Evolutionary conservation across 64 coral and sea anemone species (phyloP).

Genomic region (Orbicella faveolata): DNA sequence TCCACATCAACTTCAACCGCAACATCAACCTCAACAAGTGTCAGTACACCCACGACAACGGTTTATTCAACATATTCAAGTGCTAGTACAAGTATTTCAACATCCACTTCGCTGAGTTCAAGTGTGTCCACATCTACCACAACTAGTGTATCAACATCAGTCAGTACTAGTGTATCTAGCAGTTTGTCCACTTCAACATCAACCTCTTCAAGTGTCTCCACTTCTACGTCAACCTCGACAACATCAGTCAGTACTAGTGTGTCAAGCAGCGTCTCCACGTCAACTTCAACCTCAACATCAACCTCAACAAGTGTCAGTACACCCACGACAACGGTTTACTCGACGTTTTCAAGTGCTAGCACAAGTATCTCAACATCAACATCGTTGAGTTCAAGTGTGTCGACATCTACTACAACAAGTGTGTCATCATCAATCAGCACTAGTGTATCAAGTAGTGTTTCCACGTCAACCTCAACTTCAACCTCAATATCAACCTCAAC

Average conservation of each 20-base stretch:
- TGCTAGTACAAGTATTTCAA: not conserved
- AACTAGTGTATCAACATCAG: constrained; percentile 4
- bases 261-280: constrained; percentile 2
- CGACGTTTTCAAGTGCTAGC: not conserved
- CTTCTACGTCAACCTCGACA: not conserved
- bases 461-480: not conserved
- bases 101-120: not conserved
- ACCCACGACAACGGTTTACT: too few relatives aligned
- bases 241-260: not conserved
- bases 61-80: not conserved
- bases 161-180: not conserved
- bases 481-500: not conserved
- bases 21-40: constrained; percentile 17
- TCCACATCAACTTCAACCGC: not conserved
- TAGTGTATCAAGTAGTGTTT: constrained; percentile 2
- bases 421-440: not conserved
- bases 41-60: not conserved
- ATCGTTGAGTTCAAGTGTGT: constrained; percentile 4
- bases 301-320: constrained; percentile 2
- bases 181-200: not conserved
- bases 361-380: not conserved
- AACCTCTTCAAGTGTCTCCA: not conserved
- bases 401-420: not conserved
- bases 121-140: not conserved
- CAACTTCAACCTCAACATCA: constrained; percentile 30